These are phyloP conservation scores for Akabosia matsudoensis DNA, from an alignment of 1,140 invertebrate genomes.

Conservation along the genomic window DNA sequence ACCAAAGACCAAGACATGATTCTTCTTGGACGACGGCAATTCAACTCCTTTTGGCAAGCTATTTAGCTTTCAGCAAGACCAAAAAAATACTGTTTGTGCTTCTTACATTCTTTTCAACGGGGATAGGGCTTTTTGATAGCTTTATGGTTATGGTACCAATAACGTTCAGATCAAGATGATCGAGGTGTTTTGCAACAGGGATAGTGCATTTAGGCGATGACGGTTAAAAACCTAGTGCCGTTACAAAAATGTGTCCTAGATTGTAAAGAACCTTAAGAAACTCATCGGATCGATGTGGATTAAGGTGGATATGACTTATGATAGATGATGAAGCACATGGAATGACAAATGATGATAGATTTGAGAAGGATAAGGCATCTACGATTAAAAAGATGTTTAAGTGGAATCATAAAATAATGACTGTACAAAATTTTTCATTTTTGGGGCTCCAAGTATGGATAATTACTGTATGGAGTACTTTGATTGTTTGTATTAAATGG, in stretches of 20 bases:
- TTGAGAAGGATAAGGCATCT: background rate
- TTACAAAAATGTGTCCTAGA: background rate
- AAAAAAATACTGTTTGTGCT: no score
- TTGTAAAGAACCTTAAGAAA: no score
- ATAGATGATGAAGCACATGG: background rate
- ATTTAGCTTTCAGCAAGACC: background rate
- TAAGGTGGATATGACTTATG: background rate
- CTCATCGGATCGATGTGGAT: background rate
- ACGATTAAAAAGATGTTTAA: background rate
- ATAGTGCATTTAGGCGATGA: no score
- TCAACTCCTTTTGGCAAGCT: no score
- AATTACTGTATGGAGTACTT: background rate
- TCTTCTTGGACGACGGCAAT: no score
- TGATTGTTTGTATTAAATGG: background rate
- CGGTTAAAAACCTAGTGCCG: no score
- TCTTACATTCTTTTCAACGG: no score
- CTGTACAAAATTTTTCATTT: background rate
- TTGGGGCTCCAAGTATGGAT: background rate
- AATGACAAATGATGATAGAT: background rate
- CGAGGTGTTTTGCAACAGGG: no score
- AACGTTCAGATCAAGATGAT: no score
- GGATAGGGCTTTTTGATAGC: no score
- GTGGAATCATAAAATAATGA: background rate
- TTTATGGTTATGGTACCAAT: no score
- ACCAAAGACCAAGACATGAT: background rate